Percentiles rank a stretch among this genome's conserved stretches.
These are phyloP conservation scores for Sandelia bainsii DNA, from an alignment of 2,797 vertebrate species.

Conservation along the genomic window DNA sequence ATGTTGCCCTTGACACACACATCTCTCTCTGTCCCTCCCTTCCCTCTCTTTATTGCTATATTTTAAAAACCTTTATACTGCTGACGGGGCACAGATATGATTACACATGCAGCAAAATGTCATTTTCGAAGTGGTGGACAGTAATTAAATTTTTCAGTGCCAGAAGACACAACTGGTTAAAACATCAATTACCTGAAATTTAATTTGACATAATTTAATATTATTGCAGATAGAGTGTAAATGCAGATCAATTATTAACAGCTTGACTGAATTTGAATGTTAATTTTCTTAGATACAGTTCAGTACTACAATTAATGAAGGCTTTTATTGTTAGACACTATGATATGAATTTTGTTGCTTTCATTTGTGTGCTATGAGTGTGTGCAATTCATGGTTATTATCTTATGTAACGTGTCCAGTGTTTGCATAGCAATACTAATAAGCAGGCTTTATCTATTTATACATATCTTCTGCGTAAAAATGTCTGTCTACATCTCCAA, in stretches of 20 bases:
- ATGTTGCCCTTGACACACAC: conserved; percentile 77
- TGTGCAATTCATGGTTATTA: neutral
- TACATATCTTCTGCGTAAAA: neutral
- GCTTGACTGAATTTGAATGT: conserved; percentile 21
- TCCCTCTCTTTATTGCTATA: conserved; percentile 6
- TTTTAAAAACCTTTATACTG: conserved; percentile 58
- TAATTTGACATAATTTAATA: conserved; percentile 52
- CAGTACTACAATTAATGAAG: neutral
- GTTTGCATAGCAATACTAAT: conserved; percentile 33
- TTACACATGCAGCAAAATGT: conserved; percentile 52
- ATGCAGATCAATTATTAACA: conserved; percentile 57
- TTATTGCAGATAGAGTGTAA: conserved; percentile 47
- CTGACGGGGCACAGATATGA: conserved; percentile 73
- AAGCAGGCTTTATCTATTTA: neutral
- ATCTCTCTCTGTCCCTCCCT: conserved; percentile 16
- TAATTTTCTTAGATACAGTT: neutral
- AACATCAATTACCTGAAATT: conserved; percentile 62
- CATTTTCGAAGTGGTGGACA: conserved; percentile 54
- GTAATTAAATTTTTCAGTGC: conserved; percentile 65
- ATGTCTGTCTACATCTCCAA: neutral
- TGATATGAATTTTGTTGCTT: neutral
- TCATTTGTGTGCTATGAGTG: too few relatives aligned
- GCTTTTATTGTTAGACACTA: neutral
- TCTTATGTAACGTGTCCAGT: conserved; percentile 6
- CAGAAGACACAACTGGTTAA: conserved; percentile 30